phyloP scores from a whole-genome alignment of 2,797 vertebrate species.

The Spea hammondii region DNA sequence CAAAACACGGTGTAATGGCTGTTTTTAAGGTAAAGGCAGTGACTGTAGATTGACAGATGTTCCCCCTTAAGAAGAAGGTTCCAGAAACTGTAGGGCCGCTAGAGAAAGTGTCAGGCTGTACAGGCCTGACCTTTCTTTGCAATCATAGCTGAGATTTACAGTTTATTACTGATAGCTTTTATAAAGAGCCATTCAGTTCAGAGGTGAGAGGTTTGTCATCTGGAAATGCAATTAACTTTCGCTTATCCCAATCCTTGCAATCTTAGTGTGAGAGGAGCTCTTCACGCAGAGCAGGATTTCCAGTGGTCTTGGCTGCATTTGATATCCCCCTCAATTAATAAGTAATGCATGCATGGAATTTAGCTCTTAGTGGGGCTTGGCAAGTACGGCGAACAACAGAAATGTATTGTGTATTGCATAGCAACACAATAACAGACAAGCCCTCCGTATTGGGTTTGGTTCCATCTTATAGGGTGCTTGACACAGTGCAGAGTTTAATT shows the following conservation, averaged over 20 bases:
- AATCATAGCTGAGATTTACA: conserved; percentile 86
- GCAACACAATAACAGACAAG: background rate
- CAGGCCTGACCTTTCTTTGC: conserved; percentile 83
- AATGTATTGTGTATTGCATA: background rate
- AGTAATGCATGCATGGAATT: conserved; percentile 42
- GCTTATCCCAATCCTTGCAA: conserved; percentile 78
- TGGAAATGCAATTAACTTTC: conserved; percentile 86
- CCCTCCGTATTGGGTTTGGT: background rate
- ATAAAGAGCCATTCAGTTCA: conserved; percentile 86
- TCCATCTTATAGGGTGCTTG: no score
- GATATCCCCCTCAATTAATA: conserved; percentile 67
- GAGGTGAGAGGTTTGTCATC: conserved; percentile 86
- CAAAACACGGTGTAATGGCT: conserved; percentile 24
- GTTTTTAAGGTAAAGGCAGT: conserved; percentile 27
- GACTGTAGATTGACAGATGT: conserved; percentile 51
- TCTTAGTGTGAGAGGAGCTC: conserved; percentile 71
- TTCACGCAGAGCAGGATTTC: conserved; percentile 70
- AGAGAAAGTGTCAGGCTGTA: conserved; percentile 73
- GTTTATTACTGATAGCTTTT: conserved; percentile 87
- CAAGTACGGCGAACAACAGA: background rate
- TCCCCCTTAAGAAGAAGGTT: conserved; percentile 70
- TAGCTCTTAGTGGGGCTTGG: conserved; percentile 22
- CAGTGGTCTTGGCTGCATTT: conserved; percentile 66
- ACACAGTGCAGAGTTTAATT: no score
- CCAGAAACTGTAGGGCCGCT: conserved; percentile 72